Evolutionary conservation across 2,888 invertebrate genomes (phyloP), one percentile per base, ranked within the genome.

Genomic region (Ennomos quercinarius): DNA sequence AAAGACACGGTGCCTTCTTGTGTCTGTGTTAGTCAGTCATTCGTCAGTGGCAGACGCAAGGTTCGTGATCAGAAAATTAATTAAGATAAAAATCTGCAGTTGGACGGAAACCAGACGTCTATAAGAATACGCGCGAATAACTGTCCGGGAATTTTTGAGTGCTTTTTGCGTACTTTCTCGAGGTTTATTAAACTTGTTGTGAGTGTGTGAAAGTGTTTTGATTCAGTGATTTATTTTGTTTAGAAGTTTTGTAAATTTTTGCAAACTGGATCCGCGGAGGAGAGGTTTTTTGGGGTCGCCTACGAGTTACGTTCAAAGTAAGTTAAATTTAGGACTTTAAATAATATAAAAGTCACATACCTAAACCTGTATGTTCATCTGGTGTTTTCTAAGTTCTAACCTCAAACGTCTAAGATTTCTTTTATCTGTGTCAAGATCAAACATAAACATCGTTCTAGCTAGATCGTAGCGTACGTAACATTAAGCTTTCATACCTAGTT

Each of bases 31-130:
- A 13, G 39, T 48, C 39, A 45, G 51, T 59, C 59, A 52, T 52
- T 64, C 67, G 63, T 64, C 64, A 63, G 69, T 45, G 61, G 70
- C 66, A 77, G 77, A 80, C 85, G 81, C 79, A 38, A 68, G 61
- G 77, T 70, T 76, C 89, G 87, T 89, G 89, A 84, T 83, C 77
- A 71, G 89, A 83, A 88, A 84, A 68, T 72, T 64, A 81, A 86
- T 73, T 60, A 61, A 81, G 81, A 86, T 84, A 74, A 69, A 69
- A 81, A 87, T 86, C 87, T 78, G 66, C 64, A 68, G 72, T 77
- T 74, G 71, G 78, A 72, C 77, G 68, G 66, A 70, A 72, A 66
- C 62, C 66, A 27, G 64, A 68, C 70, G 75, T 73, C 40, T 66
- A 47, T 60, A 54, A 41, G 34, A 57, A 61, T 47, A 61, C 49